phyloP scores from a whole-genome alignment of 2,113 vertebrate species.

The Macrotis lagotis region DNA sequence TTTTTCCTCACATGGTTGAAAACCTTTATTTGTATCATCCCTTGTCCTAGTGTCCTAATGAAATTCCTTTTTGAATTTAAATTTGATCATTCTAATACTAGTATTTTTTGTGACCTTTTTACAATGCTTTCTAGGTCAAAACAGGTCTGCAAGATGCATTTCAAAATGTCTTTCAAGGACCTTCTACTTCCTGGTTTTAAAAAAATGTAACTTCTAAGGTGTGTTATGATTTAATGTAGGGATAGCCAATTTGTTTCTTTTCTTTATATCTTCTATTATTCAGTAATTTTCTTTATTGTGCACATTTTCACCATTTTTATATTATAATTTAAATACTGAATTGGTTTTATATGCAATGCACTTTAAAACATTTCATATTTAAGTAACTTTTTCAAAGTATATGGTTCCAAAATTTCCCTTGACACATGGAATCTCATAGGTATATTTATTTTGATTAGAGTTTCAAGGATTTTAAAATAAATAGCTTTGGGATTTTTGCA shows the following conservation, averaged over 20 bases:
- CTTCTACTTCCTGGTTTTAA: neutral
- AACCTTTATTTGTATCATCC: neutral
- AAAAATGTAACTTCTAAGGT: neutral
- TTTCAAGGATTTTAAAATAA: neutral
- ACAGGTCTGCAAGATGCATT: neutral
- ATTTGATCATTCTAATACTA: neutral
- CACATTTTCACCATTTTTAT: neutral
- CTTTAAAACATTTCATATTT: neutral
- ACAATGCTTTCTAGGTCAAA: neutral
- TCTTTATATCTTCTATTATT: neutral
- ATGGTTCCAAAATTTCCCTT: neutral
- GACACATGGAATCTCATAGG: neutral
- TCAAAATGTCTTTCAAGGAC: neutral
- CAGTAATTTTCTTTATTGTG: neutral
- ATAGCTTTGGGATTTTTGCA: neutral
- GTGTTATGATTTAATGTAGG: neutral
- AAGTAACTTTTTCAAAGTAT: neutral
- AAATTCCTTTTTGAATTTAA: neutral
- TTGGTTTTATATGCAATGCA: neutral
- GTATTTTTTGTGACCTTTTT: neutral
- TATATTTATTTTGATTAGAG: neutral
- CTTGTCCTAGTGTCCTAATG: neutral
- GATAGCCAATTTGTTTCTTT: neutral
- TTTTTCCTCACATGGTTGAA: neutral
- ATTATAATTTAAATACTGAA: neutral